These are phyloP conservation scores for Sula dactylatra DNA, from an alignment of 2,113 vertebrate species.

Conservation along the genomic window DNA sequence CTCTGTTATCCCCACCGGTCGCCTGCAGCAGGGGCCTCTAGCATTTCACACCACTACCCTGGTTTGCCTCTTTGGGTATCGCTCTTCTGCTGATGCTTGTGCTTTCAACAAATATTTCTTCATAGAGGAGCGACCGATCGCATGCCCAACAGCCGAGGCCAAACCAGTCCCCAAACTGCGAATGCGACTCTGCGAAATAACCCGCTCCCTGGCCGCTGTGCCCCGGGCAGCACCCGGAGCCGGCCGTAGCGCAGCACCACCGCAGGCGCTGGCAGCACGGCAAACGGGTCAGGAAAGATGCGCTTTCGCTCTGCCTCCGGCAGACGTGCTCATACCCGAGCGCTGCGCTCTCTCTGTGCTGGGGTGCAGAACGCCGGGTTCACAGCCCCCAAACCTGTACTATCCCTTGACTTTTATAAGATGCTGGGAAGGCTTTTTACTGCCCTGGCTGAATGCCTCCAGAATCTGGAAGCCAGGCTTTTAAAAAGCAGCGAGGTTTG, in stretches of 20 bases:
- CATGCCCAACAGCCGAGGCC: background rate
- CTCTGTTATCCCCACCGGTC: no score
- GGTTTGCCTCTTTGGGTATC: background rate
- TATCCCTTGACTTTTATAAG: background rate
- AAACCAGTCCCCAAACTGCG: background rate
- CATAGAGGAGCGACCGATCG: rapidly evolving
- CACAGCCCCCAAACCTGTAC: background rate
- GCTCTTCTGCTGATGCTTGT: background rate
- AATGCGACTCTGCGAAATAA: background rate
- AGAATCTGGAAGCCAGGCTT: background rate
- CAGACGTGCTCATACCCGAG: background rate
- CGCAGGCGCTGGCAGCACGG: background rate
- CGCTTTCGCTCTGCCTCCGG: background rate
- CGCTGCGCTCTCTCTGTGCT: background rate
- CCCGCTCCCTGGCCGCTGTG: background rate
- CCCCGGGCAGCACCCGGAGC: background rate
- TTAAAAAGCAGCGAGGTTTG: background rate
- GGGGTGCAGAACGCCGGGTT: rapidly evolving
- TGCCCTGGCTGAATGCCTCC: background rate
- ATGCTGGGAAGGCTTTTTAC: background rate
- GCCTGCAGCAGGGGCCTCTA: background rate
- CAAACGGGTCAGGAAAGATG: background rate
- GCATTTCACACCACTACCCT: rapidly evolving
- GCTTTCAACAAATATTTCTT: background rate
- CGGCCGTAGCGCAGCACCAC: background rate